Evolutionary conservation across 2,113 vertebrate species (phyloP), one percentile per base, ranked within the genome.

Genomic region (Nesogale talazaci): DNA sequence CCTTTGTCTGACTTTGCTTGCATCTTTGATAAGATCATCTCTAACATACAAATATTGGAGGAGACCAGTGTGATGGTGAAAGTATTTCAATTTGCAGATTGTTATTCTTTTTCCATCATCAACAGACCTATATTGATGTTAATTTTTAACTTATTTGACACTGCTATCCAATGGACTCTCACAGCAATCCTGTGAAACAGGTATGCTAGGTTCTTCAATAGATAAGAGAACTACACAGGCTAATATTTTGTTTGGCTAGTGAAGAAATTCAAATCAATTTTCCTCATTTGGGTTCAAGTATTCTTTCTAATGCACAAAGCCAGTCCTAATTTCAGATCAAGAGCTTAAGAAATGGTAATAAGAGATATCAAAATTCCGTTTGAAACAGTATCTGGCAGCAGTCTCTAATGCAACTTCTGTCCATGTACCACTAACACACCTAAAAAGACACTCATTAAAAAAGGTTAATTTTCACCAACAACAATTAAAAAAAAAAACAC

Each of bases 21-120:
- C 92, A 74, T 88, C 36, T 83, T 88, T 90, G 75, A 89, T 76
- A 87, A 84, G 69, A 56, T 76, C 3, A 74, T 16, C 42, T 79
- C 46, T 86, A 92, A 87, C 46, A 93, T 78, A 94, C 1, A 19
- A 87, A 92, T 89, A 56, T 77, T 9, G 75, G 27, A 22, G 4
- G 78, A 27, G 29, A 29, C 52, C 20, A 79, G 11, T 85, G 88
- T 56, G 79, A 82, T 70, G 20, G 29, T 57, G 25, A 90, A 82
- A 82, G 88, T 78, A 91, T 52, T 93, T 90, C 80, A 65, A 72
- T 85, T 91, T 94, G 22, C 80, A n/a, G 20, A 56, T 67, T 88
- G 59, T 65, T 69, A 56, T 16, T 87, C 3, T 20, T 29, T 52
- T 77, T 86, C 77, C 25, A 22, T 94, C 36, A 92, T 69, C 75